phyloP scores from a whole-genome alignment of 1,140 invertebrate genomes.

The Glossosoma conforme region DNA sequence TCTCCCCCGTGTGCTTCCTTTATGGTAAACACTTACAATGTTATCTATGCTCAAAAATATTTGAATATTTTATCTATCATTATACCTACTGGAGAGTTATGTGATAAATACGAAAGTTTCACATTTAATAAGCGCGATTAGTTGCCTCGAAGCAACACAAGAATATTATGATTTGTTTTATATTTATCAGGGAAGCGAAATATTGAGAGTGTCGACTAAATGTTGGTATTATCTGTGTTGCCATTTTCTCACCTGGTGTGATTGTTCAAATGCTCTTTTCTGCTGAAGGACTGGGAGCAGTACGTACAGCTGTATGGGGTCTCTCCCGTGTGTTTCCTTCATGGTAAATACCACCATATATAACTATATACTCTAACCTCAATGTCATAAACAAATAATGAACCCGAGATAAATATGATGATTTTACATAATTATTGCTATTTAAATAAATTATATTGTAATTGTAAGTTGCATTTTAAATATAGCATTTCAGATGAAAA shows the following conservation, averaged over 20 bases:
- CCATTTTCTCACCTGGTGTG: conserved; percentile 36
- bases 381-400: no score
- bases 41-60: no score
- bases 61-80: no score
- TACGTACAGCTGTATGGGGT: conserved; percentile 70
- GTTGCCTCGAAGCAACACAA: not conserved
- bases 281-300: conserved; percentile 62
- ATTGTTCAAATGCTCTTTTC: conserved; percentile 65
- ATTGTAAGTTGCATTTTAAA: no score
- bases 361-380: no score
- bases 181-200: not conserved
- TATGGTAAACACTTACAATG: conserved; percentile 5
- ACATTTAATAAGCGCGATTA: conserved; percentile 1
- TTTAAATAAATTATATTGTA: no score
- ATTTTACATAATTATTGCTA: no score
- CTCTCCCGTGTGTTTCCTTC: conserved; percentile 66
- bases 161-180: not conserved
- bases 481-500: no score
- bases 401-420: no score
- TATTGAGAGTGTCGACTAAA: no score
- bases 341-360: conserved; percentile 6
- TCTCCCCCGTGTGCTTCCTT: conserved; percentile 61
- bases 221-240: no score
- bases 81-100: no score
- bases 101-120: not conserved